phyloP scores from a whole-genome alignment of 2,888 invertebrate species.

The Iphiclides podalirius region DNA sequence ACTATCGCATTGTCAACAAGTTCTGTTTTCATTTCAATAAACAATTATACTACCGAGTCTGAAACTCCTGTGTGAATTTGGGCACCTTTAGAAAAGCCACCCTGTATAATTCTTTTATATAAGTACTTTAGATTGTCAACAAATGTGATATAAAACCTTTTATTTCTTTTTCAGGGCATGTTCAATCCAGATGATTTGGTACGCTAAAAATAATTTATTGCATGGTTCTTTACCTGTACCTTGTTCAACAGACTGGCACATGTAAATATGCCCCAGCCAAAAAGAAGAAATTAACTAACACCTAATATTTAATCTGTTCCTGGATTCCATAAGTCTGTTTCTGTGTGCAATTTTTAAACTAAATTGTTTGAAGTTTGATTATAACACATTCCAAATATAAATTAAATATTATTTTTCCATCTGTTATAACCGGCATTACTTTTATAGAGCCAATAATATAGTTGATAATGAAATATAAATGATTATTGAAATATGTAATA shows the following conservation, averaged over 20 bases:
- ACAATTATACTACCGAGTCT: no score
- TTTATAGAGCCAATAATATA: conserved; percentile 25
- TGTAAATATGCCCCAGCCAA: conserved; percentile 53
- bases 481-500: conserved; percentile 36
- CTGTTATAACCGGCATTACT: neutral
- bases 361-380: conserved; percentile 31
- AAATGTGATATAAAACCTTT: no score
- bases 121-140: no score
- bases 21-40: no score
- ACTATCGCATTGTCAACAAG: no score
- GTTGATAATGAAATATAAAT: conserved; percentile 18
- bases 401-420: conserved; percentile 22
- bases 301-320: conserved; percentile 26
- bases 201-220: conserved; percentile 64
- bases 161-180: conserved; percentile 86
- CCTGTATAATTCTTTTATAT: no score
- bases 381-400: conserved; percentile 31
- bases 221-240: conserved; percentile 58
- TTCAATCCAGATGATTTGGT: conserved; percentile 92
- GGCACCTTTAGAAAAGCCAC: no score
- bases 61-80: no score
- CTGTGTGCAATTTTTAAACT: conserved; percentile 57
- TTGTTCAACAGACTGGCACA: conserved; percentile 45
- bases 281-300: conserved; percentile 31
- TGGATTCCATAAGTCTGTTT: conserved; percentile 38